Evolutionary conservation across 2,797 vertebrate species (phyloP).

Genomic region (Esox lucius): DNA sequence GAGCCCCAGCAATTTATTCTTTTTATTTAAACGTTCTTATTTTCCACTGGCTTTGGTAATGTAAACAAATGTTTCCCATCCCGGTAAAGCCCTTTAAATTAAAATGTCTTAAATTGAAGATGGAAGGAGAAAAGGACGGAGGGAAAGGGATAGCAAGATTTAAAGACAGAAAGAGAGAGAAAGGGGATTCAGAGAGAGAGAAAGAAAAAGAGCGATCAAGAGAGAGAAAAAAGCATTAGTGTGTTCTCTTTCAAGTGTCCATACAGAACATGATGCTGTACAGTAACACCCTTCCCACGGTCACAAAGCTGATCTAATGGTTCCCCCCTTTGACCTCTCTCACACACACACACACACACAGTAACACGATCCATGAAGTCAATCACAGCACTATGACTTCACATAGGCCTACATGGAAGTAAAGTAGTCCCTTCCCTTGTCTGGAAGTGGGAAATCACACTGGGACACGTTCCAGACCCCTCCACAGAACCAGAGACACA

Average conservation of each 20-base stretch:
- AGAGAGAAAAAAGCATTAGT: conserved; percentile 1
- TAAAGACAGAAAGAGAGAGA: conserved; percentile 9
- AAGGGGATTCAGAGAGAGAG: not conserved
- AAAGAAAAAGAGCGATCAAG: not conserved
- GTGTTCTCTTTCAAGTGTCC: conserved; percentile 40
- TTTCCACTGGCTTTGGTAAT: no score
- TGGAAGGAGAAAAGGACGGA: not conserved
- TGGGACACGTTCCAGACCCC: not conserved
- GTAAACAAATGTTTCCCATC: no score
- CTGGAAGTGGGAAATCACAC: conserved; percentile 26
- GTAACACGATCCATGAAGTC: conserved; percentile 40
- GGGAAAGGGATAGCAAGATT: not conserved
- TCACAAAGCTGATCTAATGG: conserved; percentile 48
- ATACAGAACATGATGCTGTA: conserved; percentile 19
- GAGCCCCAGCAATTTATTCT: no score
- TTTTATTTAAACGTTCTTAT: no score
- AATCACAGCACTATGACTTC: conserved; percentile 13
- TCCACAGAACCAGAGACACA: conserved; percentile 5
- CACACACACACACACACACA: conserved; percentile 25
- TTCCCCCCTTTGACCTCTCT: conserved; percentile 12
- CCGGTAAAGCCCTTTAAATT: no score
- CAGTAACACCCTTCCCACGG: conserved; percentile 50
- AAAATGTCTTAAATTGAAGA: not conserved
- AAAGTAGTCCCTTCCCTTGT: conserved; percentile 24
- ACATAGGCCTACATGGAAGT: conserved; percentile 3